Evolutionary conservation across 2,113 vertebrate species (phyloP), one percentile per base, ranked within the genome.

Genomic region (Sinocyclocheilus rhinocerous): DNA sequence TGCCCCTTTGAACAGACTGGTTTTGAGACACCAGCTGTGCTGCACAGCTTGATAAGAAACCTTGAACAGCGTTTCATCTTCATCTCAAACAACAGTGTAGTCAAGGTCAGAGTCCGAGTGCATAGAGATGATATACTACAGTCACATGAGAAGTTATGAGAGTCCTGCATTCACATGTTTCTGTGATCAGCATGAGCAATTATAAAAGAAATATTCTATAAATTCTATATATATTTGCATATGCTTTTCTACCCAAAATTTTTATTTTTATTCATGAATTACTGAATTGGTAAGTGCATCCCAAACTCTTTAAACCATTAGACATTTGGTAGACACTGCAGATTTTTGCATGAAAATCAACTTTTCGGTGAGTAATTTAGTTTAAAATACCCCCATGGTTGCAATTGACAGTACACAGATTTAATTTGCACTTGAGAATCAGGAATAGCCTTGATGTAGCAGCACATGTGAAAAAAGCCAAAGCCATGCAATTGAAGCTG

Each of bases 401-500:
- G 10, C 24, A 9, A 69, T 2, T 33, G 50, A 61, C 55, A 61
- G 29, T 65, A n/a, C 15, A 69, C 33, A 39, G 33, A 6, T 52
- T 42, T 77, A 50, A 29, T 8, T 39, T 22, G 75, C 67, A 42
- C 59, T 55, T 70, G 29, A 48, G 78, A 86, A 83, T 73, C 63
- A 83, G 75, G 63, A 69, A 36, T 33, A 82, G 26, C n/a, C 9
- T 50, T 79, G 78, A 88, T 45, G 29, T 26, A n/a, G n/a, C 29
- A 8, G 45, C 69, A 67, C 80, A 70, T 85, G 67, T 24, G 36
- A 86, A 69, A 61, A 67, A 72, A 81, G 73, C 36, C 50, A 77
- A 55, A 84, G 59, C 63, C n/a, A 55, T 84, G 82, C 76, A 84
- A 83, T 83, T 90, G 86, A 85, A 86, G 16, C 52, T 33, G 87